Evolutionary conservation across 92 coral and sea anemone species (phyloP).

Genomic region (Siderastrea siderea): DNA sequence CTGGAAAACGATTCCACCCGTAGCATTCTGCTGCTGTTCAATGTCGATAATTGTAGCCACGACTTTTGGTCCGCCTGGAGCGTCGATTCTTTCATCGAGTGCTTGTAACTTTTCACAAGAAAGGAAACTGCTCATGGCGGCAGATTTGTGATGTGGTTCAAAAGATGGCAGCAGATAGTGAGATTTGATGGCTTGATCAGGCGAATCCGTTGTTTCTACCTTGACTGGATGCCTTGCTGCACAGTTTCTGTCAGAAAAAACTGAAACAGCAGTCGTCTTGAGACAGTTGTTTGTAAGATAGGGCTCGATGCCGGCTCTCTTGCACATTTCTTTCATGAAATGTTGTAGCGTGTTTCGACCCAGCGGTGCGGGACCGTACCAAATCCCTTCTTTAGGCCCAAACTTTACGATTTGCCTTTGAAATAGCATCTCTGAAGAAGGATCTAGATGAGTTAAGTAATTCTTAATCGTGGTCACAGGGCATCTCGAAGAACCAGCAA

Average conservation of each 20-base stretch:
- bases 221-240: not conserved
- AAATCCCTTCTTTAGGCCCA: not conserved
- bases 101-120: not conserved
- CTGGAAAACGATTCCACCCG: not conserved
- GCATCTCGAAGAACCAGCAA: slow-evolving; percentile 4
- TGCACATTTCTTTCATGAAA: slow-evolving; percentile 11
- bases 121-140: not conserved
- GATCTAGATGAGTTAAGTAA: slow-evolving; percentile 48
- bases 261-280: slow-evolving; percentile 1
- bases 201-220: not conserved
- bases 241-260: not conserved
- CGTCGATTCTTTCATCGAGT: not conserved
- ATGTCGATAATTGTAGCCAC: slow-evolving; percentile 11
- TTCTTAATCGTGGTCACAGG: slow-evolving; percentile 31
- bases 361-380: slow-evolving; percentile 3
- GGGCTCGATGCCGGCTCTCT: slow-evolving; percentile 4
- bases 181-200: not conserved
- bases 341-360: not conserved
- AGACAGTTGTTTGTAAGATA: slow-evolving; percentile 20
- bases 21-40: not conserved
- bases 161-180: not conserved
- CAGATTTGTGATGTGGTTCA: not conserved
- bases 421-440: slow-evolving; percentile 50
- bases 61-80: not conserved
- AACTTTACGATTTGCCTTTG: not conserved